Evolutionary conservation across 1,140 invertebrate species (phyloP), one percentile per base, ranked within the genome.

Genomic region (Pseudomyrmex pallidus): DNA sequence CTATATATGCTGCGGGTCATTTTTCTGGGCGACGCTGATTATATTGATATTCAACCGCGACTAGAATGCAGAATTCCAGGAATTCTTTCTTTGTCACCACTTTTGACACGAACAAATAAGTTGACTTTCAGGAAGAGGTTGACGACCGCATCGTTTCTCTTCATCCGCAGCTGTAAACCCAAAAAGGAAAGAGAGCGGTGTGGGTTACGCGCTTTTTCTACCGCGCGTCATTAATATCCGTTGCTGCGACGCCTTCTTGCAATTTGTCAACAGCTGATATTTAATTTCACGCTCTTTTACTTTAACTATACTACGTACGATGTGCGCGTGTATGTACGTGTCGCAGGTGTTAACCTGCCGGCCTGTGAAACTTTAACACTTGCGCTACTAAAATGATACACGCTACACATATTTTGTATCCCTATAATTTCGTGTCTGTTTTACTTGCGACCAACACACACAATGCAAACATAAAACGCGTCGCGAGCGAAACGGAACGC

Each of bases 181-280:
- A 87, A 90, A 83, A 89, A 92, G 91, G 90, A 91, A 89, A 78
- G 89, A 85, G 85, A 89, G 78, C 86, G 85, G 88, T 85, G 90
- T 87, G 91, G 89, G 92, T 92, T 93, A 92, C 91, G 91, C 90
- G 90, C 91, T 94, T 94, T 93, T 93, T 92, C 90, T 92, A 89
- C 88, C 82, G 74, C 85, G 83, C 86, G 91, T 94, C 94, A 94
- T 94, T 94, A 94, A 94, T 94, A 94, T 94, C 92, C 93, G 93
- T 94, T 94, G 91, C 90, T 88, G 91, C 89, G 93, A 94, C 93
- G 93, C 92, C 92, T 92, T 88, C 91, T 91, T 89, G 91, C 93
- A 94, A 94, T 94, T 94, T 94, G 94, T 94, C 94, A 94, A 94
- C 94, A 94, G 94, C 93, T 94, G 92, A 94, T 94, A 94, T 94